phyloP scores from a whole-genome alignment of 2,797 vertebrate genomes.

The Ctenopoma kingsleyae region DNA sequence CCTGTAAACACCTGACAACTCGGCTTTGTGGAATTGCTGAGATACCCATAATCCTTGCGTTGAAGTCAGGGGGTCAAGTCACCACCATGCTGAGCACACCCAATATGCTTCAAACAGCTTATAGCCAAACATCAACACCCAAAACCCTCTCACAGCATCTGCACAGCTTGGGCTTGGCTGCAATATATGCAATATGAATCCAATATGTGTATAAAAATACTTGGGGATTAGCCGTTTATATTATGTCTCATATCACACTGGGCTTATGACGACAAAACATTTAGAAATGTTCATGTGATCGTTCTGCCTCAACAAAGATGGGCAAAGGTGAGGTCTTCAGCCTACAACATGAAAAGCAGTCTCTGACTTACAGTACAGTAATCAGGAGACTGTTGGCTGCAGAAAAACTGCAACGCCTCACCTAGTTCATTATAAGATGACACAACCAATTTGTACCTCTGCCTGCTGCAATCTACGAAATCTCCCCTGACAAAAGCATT shows the following conservation, averaged over 20 bases:
- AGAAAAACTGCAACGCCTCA: constrained; percentile 87
- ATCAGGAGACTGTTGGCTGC: constrained; percentile 84
- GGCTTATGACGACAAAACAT: constrained; percentile 44
- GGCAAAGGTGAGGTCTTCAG: constrained; percentile 61
- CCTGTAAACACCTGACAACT: constrained; percentile 71
- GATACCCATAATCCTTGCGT: constrained; percentile 76
- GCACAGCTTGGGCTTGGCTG: constrained; percentile 23
- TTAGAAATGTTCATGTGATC: constrained; percentile 53
- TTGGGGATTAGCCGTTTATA: constrained; percentile 10
- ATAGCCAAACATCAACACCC: constrained; percentile 42
- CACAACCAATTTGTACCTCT: constrained; percentile 89
- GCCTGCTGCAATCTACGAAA: constrained; percentile 87
- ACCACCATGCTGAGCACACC: constrained; percentile 68
- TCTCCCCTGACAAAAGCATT: constrained; percentile 89
- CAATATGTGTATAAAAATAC: constrained; percentile 16
- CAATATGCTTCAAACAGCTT: constrained; percentile 56
- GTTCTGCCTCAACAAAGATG: constrained; percentile 60
- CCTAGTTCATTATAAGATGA: constrained; percentile 89
- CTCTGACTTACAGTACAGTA: constrained; percentile 82
- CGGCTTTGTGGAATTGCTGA: constrained; percentile 77
- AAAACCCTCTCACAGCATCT: constrained; percentile 35
- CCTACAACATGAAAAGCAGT: constrained; percentile 69
- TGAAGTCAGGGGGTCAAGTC: constrained; percentile 74
- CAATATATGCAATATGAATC: constrained; percentile 42
- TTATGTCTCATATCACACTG: constrained; percentile 32